Base-by-base conservation (phyloP, 1,140 invertebrate species). In the Brachionus asplanchnoidis region DNA sequence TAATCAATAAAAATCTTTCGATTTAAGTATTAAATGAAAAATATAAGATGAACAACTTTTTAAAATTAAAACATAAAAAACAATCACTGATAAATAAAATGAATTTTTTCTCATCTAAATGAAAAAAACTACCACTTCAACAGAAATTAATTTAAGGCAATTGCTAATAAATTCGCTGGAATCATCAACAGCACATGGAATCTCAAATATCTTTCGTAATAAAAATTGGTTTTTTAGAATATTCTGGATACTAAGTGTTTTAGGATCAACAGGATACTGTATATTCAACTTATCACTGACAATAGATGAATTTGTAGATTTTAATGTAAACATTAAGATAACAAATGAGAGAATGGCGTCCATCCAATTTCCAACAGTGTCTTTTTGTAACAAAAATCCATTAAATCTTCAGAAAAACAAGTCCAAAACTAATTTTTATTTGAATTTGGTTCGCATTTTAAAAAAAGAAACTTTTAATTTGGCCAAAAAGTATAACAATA, bases 361-460 rank as follows among this genome's bases (percentile, higher is more conserved):
- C 12, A 77, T 77, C 1, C 17, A 77, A 50, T 77, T 77, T 50
- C 73, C 73, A 50, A 50, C 23, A 6, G 73, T 77, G 1, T 46
- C 73, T 3, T 77, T 77, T 77, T 77, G 73, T 77, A 73, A 73
- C 36, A 73, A 42, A 73, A 40, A 40, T 46, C 32, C 68, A 14
- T 40, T 42, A 0, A 42, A 73, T 20, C 3, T 42, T 12, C 40
- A 73, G 17, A 73, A 73, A 17, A 42, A 42, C 11, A 4, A 20
- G 3, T 17, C 14, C 4, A 9, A 42, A 44, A 20, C 32, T 17
- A 11, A 5, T 5, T 42, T 8, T 60, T 60, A 60, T 60, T 60
- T 60, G 20, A 20, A 23, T 2, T 9, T 23, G 23, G 7, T 73
- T 8, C 5, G n/a, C 9, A 42, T 17, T 42, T n/a, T 20, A 40